These are phyloP conservation scores for Rhombomys opimus DNA, from an alignment of 2,113 vertebrate genomes.

Conservation along the genomic window DNA sequence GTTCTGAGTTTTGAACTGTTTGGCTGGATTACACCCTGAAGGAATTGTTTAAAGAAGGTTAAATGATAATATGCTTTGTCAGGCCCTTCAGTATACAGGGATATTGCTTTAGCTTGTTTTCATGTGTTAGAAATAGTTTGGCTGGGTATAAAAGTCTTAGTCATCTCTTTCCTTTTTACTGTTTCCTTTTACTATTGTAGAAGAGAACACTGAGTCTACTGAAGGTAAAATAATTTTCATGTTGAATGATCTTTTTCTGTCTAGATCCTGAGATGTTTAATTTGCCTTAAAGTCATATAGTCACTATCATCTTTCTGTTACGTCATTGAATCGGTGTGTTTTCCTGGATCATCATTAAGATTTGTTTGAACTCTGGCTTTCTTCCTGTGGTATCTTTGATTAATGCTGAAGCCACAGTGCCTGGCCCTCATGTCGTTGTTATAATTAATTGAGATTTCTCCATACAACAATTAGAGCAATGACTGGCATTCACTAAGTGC, in stretches of 20 bases:
- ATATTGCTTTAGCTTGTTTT: background rate
- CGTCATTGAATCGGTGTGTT: background rate
- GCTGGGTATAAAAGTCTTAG: constrained; percentile 75
- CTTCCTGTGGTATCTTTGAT: background rate
- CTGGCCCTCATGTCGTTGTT: background rate
- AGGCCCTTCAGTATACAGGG: background rate
- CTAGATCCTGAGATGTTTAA: background rate
- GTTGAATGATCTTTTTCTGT: background rate
- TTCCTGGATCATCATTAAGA: background rate
- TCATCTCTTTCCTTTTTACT: background rate
- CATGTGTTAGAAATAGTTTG: constrained; percentile 9
- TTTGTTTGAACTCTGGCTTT: constrained; percentile 9
- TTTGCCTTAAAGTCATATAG: background rate
- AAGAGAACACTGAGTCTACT: background rate
- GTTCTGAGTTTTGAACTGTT: background rate
- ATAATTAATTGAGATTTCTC: constrained; percentile 25
- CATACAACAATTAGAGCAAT: background rate
- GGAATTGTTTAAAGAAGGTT: background rate
- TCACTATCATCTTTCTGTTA: background rate
- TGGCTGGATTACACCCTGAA: background rate
- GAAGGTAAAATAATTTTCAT: background rate
- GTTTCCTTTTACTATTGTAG: background rate
- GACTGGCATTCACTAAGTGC: background rate
- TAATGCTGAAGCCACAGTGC: background rate
- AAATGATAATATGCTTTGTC: background rate